Conservation (phyloP, 2,888 invertebrate genomes). For the Prosapia bicincta region DNA sequence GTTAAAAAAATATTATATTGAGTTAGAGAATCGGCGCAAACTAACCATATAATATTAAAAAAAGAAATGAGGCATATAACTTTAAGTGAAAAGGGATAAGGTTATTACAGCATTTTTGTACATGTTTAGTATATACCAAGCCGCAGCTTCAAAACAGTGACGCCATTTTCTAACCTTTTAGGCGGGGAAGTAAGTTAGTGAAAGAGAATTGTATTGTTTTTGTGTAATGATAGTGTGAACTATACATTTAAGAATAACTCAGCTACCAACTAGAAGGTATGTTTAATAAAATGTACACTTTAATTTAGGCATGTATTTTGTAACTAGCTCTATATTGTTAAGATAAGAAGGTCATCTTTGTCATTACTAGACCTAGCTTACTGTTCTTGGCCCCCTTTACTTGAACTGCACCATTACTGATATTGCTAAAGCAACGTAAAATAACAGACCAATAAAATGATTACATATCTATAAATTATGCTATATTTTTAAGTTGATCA, state of each 20-base stretch:
- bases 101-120: not conserved
- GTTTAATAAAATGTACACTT: not conserved
- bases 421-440: not conserved
- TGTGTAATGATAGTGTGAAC: not conserved
- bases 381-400: not conserved
- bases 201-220: slow-evolving; percentile 11
- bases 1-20: not conserved
- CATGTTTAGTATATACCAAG: not conserved
- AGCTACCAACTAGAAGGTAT: not conserved
- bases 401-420: not conserved
- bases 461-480: no score
- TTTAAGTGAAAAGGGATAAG: not conserved
- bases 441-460: not conserved
- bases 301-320: not conserved
- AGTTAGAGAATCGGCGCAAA: not conserved
- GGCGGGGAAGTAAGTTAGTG: slow-evolving; percentile 26
- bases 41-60: slow-evolving; percentile 2
- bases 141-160: slow-evolving; percentile 21
- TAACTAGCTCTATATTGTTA: not conserved
- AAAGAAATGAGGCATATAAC: not conserved
- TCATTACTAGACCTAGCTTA: not conserved
- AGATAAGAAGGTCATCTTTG: slow-evolving; percentile 11
- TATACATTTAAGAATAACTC: not conserved
- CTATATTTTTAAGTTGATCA: no score
- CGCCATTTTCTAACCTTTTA: slow-evolving; percentile 32